Evolutionary conservation across 2,113 vertebrate species (phyloP).

Genomic region (Sigmodon hispidus): DNA sequence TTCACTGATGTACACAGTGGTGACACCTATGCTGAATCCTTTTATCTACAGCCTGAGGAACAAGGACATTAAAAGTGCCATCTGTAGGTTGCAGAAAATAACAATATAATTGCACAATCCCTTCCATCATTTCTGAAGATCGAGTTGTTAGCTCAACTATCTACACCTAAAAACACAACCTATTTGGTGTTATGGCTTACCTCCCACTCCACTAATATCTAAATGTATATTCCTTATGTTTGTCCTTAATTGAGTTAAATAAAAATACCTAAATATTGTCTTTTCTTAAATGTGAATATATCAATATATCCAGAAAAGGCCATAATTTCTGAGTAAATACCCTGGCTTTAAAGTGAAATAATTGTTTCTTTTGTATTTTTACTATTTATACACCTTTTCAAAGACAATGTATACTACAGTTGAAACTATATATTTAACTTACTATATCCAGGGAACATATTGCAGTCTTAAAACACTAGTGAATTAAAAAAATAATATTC

Average conservation of each 20-base stretch:
- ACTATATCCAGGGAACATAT: background rate
- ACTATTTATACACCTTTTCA: background rate
- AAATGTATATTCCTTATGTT: background rate
- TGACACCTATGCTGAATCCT: background rate
- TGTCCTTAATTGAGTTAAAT: background rate
- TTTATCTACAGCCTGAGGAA: background rate
- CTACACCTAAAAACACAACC: background rate
- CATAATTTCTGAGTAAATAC: background rate
- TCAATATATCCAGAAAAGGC: background rate
- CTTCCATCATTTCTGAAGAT: background rate
- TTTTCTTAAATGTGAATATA: background rate
- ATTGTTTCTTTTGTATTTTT: background rate
- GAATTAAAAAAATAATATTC: background rate
- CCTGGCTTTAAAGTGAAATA: background rate
- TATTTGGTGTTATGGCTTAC: background rate
- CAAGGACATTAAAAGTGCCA: background rate
- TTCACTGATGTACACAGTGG: background rate
- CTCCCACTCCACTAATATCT: background rate
- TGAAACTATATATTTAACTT: background rate
- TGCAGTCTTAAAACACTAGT: background rate
- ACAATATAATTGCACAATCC: background rate
- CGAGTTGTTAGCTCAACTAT: background rate
- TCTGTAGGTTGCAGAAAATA: background rate
- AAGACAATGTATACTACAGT: background rate
- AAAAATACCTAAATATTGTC: background rate